phyloP scores from a whole-genome alignment of 2,888 invertebrate genomes.

The Acleris sparsana region DNA sequence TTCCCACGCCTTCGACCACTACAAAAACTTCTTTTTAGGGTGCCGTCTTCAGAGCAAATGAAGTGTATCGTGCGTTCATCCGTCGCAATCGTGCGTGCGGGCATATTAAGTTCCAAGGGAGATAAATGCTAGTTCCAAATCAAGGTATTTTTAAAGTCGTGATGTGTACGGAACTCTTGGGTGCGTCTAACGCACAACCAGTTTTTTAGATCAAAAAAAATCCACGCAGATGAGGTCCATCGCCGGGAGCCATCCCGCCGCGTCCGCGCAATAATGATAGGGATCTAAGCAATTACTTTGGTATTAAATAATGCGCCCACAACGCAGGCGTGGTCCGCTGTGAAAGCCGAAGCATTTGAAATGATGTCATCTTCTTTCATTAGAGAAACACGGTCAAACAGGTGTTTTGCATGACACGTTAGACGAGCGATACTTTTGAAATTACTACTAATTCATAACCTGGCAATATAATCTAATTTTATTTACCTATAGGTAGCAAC shows the following conservation, averaged over 20 bases:
- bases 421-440: constrained; percentile 11
- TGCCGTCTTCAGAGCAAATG: constrained; percentile 22
- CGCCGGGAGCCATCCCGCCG: constrained; percentile 68
- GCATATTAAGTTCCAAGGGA: constrained; percentile 3
- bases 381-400: constrained; percentile 41
- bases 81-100: constrained; percentile 19
- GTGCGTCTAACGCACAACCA: constrained; percentile 19
- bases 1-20: constrained; percentile 63
- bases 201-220: constrained; percentile 48
- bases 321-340: constrained; percentile 53
- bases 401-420: constrained; percentile 36
- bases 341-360: constrained; percentile 57
- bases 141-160: constrained; percentile 19
- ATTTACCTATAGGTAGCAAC: too few species aligned
- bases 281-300: constrained; percentile 72
- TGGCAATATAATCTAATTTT: too few species aligned
- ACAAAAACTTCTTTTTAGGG: constrained; percentile 51
- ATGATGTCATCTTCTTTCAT: constrained; percentile 55
- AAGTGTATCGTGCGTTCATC: constrained; percentile 26
- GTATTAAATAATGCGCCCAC: constrained; percentile 63
- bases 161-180: constrained; percentile 25
- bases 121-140: constrained; percentile 8
- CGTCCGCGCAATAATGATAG: constrained; percentile 72
- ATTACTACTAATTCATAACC: too few species aligned
- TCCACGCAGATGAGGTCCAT: constrained; percentile 53